phyloP scores from a whole-genome alignment of 2,797 vertebrate genomes.

The Adelosebastes latens region DNA sequence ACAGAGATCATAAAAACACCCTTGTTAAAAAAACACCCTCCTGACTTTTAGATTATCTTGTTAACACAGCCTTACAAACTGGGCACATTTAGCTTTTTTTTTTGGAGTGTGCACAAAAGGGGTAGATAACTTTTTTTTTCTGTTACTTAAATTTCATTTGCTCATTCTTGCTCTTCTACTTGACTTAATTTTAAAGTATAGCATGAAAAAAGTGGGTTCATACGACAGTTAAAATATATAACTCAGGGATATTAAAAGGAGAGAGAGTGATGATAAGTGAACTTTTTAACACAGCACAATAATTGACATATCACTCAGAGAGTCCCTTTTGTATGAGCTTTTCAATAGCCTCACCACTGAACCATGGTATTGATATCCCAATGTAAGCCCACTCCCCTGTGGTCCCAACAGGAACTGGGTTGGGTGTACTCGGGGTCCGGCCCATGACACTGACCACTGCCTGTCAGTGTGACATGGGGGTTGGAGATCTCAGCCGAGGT shows the following conservation, averaged over 20 bases:
- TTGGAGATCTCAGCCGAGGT: conserved; percentile 76
- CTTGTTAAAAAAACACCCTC: conserved; percentile 81
- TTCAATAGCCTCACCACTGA: conserved; percentile 64
- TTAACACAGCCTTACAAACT: conserved; percentile 81
- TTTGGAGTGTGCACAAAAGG: conserved; percentile 25
- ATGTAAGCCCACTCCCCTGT: conserved; percentile 46
- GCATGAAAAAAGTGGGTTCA: conserved; percentile 21
- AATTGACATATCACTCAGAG: conserved; percentile 69
- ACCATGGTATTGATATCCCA: conserved; percentile 64
- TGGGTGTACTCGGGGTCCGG: conserved; percentile 59
- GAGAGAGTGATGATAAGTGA: conserved; percentile 52
- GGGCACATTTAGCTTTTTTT: conserved; percentile 56
- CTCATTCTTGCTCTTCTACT: conserved; percentile 8
- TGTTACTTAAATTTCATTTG: conserved; percentile 16
- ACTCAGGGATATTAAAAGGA: conserved; percentile 41
- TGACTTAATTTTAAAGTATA: conserved; percentile 26
- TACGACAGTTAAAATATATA: conserved; percentile 26
- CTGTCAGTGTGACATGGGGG: conserved; percentile 77
- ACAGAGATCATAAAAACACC: conserved; percentile 84
- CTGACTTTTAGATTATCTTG: conserved; percentile 81
- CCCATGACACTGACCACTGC: conserved; percentile 83
- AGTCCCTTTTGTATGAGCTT: conserved; percentile 56
- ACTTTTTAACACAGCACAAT: conserved; percentile 69
- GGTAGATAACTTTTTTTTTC: conserved; percentile 18
- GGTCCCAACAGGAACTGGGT: conserved; percentile 50